phyloP scores from a whole-genome alignment of 2,888 invertebrate species.

The Ornithoptera alexandrae region DNA sequence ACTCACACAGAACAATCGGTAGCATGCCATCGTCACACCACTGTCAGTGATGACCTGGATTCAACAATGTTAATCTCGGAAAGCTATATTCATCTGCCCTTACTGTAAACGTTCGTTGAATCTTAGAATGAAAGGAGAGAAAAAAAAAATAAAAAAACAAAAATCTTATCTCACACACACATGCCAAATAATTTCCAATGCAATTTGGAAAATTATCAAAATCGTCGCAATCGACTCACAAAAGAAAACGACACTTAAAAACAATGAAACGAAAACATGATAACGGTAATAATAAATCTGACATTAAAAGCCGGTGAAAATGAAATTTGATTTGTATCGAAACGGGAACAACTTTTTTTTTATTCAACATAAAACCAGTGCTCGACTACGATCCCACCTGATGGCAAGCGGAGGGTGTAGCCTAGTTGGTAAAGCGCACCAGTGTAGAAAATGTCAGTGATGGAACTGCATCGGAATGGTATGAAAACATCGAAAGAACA shows the following conservation, averaged over 20 bases:
- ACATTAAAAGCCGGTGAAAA: constrained; percentile 74
- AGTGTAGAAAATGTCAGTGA: constrained; percentile 18
- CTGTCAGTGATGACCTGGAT: constrained; percentile 47
- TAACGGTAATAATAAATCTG: constrained; percentile 49
- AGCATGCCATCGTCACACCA: constrained; percentile 67
- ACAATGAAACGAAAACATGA: constrained; percentile 47
- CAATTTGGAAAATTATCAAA: constrained; percentile 1
- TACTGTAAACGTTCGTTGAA: constrained; percentile 39
- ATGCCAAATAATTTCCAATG: constrained; percentile 48
- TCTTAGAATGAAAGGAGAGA: constrained; percentile 41
- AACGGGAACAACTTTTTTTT: constrained; percentile 5
- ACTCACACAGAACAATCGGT: constrained; percentile 78
- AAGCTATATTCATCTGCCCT: constrained; percentile 58
- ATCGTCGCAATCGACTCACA: constrained; percentile 28
- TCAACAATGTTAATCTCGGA: constrained; percentile 53
- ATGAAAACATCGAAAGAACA: constrained; percentile 69
- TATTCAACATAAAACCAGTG: too few relatives aligned
- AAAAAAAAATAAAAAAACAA: constrained; percentile 33
- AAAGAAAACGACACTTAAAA: constrained; percentile 37
- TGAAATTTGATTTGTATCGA: constrained; percentile 39
- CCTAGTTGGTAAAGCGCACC: too few relatives aligned
- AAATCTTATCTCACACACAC: constrained; percentile 49
- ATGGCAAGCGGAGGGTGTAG: too few relatives aligned
- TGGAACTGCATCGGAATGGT: constrained; percentile 45
- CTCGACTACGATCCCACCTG: too few relatives aligned